These are phyloP conservation scores for Nannobrachium achirus DNA, from an alignment of 2,113 vertebrate genomes.

Conservation along the genomic window DNA sequence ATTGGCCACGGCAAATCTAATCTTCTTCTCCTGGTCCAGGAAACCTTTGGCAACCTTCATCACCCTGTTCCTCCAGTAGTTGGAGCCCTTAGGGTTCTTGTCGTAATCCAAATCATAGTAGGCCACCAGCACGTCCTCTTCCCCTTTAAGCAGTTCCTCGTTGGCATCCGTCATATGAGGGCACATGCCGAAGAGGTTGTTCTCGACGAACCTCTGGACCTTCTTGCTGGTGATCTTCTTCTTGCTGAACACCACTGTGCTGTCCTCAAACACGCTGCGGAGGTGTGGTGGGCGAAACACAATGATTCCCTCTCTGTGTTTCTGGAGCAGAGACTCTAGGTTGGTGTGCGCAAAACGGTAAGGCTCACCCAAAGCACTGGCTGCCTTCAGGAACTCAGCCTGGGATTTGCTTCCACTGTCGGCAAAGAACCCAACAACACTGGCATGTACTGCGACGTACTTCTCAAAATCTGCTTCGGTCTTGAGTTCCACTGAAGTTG, in stretches of 20 bases:
- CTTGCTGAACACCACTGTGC: conserved; percentile 80
- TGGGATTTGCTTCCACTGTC: conserved; percentile 84
- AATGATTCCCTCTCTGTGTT: conserved; percentile 85
- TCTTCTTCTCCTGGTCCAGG: conserved; percentile 88
- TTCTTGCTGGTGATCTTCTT: conserved; percentile 89
- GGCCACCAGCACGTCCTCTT: conserved; percentile 90
- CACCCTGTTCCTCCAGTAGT: conserved; percentile 99
- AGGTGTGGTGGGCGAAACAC: conserved; percentile 90
- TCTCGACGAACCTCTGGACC: conserved; percentile 94
- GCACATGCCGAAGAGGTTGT: conserved; percentile 95
- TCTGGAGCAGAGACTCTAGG: conserved; percentile 82
- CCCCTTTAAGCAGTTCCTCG: conserved; percentile 90
- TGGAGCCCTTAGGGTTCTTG: conserved; percentile 96
- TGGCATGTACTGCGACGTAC: conserved; percentile 84
- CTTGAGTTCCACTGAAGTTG: conserved; percentile 88
- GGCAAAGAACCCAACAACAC: conserved; percentile 92
- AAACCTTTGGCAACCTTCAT: conserved; percentile 97
- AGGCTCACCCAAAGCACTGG: conserved; percentile 88
- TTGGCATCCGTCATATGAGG: conserved; percentile 97
- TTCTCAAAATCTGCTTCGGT: conserved; percentile 84
- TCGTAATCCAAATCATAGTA: conserved; percentile 97
- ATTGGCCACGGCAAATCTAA: conserved; percentile 91
- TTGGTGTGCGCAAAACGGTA: conserved; percentile 94
- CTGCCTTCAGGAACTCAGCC: conserved; percentile 90
- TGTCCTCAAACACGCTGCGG: conserved; percentile 93